Conservation (phyloP, 2,797 vertebrate species). For the Echiichthys vipera region DNA sequence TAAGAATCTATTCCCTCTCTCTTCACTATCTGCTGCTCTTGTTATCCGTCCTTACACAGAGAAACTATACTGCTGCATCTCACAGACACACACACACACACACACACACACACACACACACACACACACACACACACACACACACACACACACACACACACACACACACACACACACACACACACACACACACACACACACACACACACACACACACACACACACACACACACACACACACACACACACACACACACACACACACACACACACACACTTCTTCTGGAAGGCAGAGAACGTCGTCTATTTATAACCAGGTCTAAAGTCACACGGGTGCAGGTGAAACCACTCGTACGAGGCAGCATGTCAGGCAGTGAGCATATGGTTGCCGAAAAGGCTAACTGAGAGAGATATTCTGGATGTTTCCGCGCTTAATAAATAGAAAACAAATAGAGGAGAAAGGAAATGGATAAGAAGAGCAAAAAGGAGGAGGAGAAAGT, state of each 20-base stretch:
- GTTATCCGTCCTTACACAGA: conserved; percentile 40
- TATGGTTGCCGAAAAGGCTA: neutral
- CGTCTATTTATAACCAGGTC: conserved; percentile 77
- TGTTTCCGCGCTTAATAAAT: conserved; percentile 38
- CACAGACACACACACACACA: conserved; percentile 1
- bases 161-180: neutral
- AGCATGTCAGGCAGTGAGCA: conserved; percentile 17
- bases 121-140: too few species aligned
- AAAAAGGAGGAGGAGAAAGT: conserved; percentile 10
- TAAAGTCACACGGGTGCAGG: conserved; percentile 69
- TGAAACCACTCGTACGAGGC: conserved; percentile 49
- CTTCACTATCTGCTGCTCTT: conserved; percentile 44
- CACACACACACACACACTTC: conserved; percentile 17
- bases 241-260: neutral
- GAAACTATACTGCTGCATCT: conserved; percentile 12
- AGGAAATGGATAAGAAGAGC: neutral
- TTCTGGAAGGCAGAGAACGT: conserved; percentile 39
- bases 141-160: conserved; percentile 1
- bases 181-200: conserved; percentile 1
- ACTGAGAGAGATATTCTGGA: conserved; percentile 29
- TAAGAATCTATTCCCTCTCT: conserved; percentile 69
- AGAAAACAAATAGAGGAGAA: conserved; percentile 42
- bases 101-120: neutral
- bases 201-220: neutral
- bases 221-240: neutral